Evolutionary conservation across 2,888 invertebrate genomes (phyloP).

Genomic region (Nymphalis polychloros): DNA sequence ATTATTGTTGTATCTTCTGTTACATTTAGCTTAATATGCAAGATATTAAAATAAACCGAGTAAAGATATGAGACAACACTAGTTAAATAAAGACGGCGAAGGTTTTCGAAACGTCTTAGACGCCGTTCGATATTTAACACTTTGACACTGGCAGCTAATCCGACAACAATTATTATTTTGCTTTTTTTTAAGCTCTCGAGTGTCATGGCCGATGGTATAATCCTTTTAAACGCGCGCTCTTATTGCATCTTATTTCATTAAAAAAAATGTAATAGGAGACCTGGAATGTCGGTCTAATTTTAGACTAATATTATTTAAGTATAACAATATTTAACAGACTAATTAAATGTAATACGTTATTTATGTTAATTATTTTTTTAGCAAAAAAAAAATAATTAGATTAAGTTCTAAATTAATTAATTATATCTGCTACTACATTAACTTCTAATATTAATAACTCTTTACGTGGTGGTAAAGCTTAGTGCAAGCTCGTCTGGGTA

Average conservation of each 20-base stretch:
- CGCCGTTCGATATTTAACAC: conserved; percentile 81
- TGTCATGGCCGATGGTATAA: conserved; percentile 74
- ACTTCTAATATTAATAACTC: too few species aligned
- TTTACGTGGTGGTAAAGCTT: too few species aligned
- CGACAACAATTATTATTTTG: conserved; percentile 68
- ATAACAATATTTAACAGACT: background rate
- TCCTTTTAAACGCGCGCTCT: conserved; percentile 73
- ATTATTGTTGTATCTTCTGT: too few species aligned
- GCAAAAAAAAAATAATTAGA: too few species aligned
- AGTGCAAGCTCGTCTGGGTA: too few species aligned
- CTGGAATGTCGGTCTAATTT: conserved; percentile 41
- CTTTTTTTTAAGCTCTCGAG: conserved; percentile 58
- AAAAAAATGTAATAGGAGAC: conserved; percentile 68
- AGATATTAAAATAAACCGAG: background rate
- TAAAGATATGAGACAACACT: background rate
- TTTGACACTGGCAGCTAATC: conserved; percentile 81
- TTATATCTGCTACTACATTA: too few species aligned
- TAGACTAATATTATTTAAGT: conserved; percentile 11
- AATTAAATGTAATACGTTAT: too few species aligned
- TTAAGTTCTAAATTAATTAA: too few species aligned
- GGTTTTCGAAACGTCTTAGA: conserved; percentile 72
- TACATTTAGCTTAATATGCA: too few species aligned
- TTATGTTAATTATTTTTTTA: too few species aligned
- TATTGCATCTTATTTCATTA: conserved; percentile 68
- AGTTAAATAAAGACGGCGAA: conserved; percentile 12